Conservation (phyloP, 1,140 invertebrate species). For the Dysdera silvatica region DNA sequence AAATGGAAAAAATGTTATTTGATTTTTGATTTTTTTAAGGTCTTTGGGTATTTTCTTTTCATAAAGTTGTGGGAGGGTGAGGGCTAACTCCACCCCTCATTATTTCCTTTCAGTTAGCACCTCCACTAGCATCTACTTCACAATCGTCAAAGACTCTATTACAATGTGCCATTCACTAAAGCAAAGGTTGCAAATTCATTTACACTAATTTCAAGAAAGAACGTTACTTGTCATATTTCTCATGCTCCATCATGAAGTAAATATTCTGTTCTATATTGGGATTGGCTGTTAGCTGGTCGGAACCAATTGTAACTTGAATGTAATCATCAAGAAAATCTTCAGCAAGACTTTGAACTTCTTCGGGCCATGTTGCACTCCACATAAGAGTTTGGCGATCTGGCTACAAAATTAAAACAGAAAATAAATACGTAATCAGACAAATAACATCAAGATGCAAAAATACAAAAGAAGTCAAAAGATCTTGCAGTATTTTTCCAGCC, state of each 20-base stretch:
- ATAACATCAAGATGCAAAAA: too few relatives aligned
- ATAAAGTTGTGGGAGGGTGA: too few relatives aligned
- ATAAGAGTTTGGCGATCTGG: slow-evolving; percentile 91
- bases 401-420: slow-evolving; percentile 43
- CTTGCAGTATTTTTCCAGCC: too few relatives aligned
- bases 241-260: slow-evolving; percentile 80
- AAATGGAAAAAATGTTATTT: too few relatives aligned
- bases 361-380: slow-evolving; percentile 98
- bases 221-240: slow-evolving; percentile 78
- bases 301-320: slow-evolving; percentile 89
- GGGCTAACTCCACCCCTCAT: too few relatives aligned
- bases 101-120: slow-evolving; percentile 79
- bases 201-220: too few relatives aligned
- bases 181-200: too few relatives aligned
- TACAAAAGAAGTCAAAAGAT: too few relatives aligned
- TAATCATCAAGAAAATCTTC: slow-evolving; percentile 89
- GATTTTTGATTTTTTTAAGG: too few relatives aligned
- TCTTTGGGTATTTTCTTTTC: too few relatives aligned
- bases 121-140: slow-evolving; percentile 60
- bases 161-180: slow-evolving; percentile 38
- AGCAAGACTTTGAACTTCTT: slow-evolving; percentile 84
- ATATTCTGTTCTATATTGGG: slow-evolving; percentile 94
- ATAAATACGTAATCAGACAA: too few relatives aligned
- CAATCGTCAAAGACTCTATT: neutral
- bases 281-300: slow-evolving; percentile 84